Evolutionary conservation across 2,888 invertebrate species (phyloP), one percentile per base, ranked within the genome.

Genomic region (Rotaria magnacalcarata): DNA sequence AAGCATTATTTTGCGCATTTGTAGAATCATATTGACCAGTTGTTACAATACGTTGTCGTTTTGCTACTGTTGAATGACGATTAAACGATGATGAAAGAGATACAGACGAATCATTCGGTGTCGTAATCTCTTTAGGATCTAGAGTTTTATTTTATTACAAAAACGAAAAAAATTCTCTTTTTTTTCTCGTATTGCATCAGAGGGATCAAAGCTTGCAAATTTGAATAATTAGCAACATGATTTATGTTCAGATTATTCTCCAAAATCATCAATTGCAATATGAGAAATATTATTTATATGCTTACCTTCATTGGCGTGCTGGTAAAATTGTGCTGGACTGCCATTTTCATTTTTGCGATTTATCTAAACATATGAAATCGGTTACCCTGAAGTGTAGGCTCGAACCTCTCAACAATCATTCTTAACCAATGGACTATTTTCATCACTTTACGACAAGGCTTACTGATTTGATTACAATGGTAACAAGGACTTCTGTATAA

Each of bases 71-170:
- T 1, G 27, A 24, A 47, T n/a, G 80, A n/a, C n/a, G 80, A 80
- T 2, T 24, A n/a, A 80, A 80, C n/a, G 47, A 80, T 47, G 80
- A 19, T 19, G 80, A 80, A 80, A n/a, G 47, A 80, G 80, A 47
- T 47, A 47, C 24, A n/a, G 80, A 47, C 43, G 80, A 80, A 80
- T 80, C 80, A 80, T 80, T 80, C 80, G 80, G 43, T 80, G 67
- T 34, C 67, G 47, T 16, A 47, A n/a, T n/a, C 43, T 80, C 80
- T 47, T 19, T 21, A 47, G 0, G n/a, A 43, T 80, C 80, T 80
- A 47, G 8, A 67, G 7, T 34, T 54, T 54, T 54, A 21, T 54
- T 54, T 21, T 54, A 54, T 54, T 52, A 7, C 21, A 54, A 54
- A 54, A 54, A 21, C 0, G 0, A 54, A 54, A 54, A 21, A 54